Conservation (phyloP, 2,797 vertebrate genomes). For the Eidolon dupreanum region DNA sequence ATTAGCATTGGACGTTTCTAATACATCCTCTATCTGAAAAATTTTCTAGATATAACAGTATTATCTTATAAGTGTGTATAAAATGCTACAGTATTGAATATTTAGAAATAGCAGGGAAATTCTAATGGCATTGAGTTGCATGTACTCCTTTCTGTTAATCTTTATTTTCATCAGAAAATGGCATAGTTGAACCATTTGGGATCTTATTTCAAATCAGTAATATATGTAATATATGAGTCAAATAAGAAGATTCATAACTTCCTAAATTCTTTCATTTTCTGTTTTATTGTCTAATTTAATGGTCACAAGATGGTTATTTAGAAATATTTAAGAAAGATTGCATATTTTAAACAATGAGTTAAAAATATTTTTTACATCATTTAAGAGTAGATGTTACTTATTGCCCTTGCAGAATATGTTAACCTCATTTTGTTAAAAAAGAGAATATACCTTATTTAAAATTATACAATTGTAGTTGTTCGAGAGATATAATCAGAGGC, state of each 20-base stretch:
- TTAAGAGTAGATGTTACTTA: conserved; percentile 47
- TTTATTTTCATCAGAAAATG: conserved; percentile 51
- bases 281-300: conserved; percentile 38
- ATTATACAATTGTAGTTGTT: not conserved
- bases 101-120: conserved; percentile 35
- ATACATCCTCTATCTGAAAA: not conserved
- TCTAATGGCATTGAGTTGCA: not conserved
- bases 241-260: conserved; percentile 55
- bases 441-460: not conserved
- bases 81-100: not conserved
- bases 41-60: not conserved
- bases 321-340: conserved; percentile 31
- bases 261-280: conserved; percentile 29
- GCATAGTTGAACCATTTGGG: conserved; percentile 8
- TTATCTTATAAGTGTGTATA: not conserved
- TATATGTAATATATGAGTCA: conserved; percentile 48
- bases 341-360: conserved; percentile 12
- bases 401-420: not conserved
- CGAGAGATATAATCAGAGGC: not conserved
- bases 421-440: not conserved
- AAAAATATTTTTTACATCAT: not conserved
- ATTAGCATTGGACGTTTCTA: not conserved
- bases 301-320: conserved; percentile 23
- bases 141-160: conserved; percentile 18
- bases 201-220: conserved; percentile 55